These are phyloP conservation scores for Microchirus variegatus DNA, from an alignment of 2,797 vertebrate genomes.

Conservation along the genomic window DNA sequence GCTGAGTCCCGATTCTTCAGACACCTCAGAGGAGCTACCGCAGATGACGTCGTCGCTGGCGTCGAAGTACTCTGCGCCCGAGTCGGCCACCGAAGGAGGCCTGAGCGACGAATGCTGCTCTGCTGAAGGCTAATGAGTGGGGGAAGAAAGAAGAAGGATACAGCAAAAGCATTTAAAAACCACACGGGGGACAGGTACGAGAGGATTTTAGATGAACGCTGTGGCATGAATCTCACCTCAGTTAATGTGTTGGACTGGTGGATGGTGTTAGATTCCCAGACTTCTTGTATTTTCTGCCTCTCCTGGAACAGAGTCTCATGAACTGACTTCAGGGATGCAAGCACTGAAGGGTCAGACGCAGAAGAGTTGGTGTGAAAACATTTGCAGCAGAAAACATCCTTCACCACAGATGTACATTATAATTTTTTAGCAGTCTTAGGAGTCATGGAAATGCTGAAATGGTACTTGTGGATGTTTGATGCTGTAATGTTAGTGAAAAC, in stretches of 20 bases:
- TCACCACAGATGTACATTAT: background rate
- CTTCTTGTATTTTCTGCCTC: conserved; percentile 83
- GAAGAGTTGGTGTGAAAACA: background rate
- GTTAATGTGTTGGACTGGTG: conserved; percentile 57
- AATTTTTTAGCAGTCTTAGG: background rate
- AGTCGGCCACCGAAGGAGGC: conserved; percentile 86
- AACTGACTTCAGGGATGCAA: conserved; percentile 83
- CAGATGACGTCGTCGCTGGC: conserved; percentile 88
- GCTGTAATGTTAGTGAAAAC: too few species aligned
- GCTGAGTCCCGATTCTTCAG: conserved; percentile 87
- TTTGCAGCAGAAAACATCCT: background rate
- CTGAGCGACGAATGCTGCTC: conserved; percentile 72
- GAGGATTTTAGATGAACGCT: background rate
- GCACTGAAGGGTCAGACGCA: conserved; percentile 58
- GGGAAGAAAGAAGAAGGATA: background rate
- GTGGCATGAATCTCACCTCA: conserved; percentile 57
- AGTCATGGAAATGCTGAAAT: too few species aligned
- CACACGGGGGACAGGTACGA: accelerated
- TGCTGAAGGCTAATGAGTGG: conserved; percentile 47
- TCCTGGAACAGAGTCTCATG: conserved; percentile 86
- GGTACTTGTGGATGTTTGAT: too few species aligned
- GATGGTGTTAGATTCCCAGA: conserved; percentile 71
- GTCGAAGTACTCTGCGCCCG: conserved; percentile 90
- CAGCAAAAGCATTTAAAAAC: conserved; percentile 4
- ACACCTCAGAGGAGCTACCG: conserved; percentile 86